Conservation (phyloP, 1,140 invertebrate genomes). For the Cyrtorhinus lividipennis region DNA sequence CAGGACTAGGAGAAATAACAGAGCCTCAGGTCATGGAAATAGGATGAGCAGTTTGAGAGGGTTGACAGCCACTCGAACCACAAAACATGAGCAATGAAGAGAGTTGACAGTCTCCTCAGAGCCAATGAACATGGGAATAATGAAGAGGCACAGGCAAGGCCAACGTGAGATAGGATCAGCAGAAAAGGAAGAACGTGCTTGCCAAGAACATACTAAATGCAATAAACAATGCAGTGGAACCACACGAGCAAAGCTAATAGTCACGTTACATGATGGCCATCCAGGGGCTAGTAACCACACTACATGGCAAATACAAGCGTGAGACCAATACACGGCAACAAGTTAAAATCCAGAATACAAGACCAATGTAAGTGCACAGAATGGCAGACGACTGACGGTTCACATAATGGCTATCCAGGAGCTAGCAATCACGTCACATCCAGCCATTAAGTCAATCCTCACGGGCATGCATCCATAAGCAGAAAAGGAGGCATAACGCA, state of each 20-base stretch:
- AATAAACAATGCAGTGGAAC: background rate
- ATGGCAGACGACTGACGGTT: background rate
- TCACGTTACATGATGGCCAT: slow-evolving; percentile 5
- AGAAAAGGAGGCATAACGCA: background rate
- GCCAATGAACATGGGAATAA: background rate
- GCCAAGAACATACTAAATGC: background rate
- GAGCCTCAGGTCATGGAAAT: too few relatives aligned
- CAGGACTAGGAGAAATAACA: too few relatives aligned
- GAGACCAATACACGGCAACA: background rate
- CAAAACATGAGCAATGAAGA: background rate
- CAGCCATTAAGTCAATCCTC: too few relatives aligned
- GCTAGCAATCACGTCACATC: background rate
- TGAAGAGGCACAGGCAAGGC: background rate
- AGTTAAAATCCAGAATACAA: background rate
- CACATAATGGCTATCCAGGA: background rate
- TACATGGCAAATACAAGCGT: background rate
- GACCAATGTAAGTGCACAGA: background rate
- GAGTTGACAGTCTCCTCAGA: background rate
- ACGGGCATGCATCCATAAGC: background rate
- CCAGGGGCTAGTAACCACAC: background rate
- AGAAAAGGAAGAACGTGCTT: background rate
- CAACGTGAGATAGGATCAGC: background rate
- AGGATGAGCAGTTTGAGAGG: background rate
- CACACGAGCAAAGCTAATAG: slow-evolving; percentile 3
- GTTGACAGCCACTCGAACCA: background rate